Evolutionary conservation across 2,797 vertebrate genomes (phyloP).

Genomic region (Mormyrus hasselquistii): DNA sequence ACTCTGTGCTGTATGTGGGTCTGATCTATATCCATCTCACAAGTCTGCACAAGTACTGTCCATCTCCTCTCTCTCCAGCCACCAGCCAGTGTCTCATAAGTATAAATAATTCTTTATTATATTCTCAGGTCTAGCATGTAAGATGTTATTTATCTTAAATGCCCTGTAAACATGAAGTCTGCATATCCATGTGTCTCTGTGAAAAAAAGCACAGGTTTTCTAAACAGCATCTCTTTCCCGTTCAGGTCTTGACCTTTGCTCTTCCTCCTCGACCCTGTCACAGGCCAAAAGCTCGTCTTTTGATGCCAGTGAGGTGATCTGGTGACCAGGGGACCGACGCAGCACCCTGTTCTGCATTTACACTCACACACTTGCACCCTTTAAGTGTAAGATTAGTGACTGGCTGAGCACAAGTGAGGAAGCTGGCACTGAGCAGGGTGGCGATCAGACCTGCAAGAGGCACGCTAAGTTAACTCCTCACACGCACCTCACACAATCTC

Average conservation of each 20-base stretch:
- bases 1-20: background rate
- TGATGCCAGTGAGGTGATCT: background rate
- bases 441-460: background rate
- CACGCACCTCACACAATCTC: background rate
- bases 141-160: background rate
- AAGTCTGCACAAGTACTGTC: background rate
- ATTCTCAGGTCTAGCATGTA: background rate
- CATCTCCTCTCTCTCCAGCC: background rate
- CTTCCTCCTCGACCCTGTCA: background rate
- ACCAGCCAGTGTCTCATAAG: background rate
- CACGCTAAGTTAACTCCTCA: background rate
- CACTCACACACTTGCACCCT: background rate
- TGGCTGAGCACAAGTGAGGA: background rate
- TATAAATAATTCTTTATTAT: background rate
- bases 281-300: background rate
- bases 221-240: background rate
- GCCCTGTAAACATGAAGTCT: background rate
- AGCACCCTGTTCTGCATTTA: background rate
- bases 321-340: background rate
- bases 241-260: background rate
- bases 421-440: background rate
- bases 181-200: background rate
- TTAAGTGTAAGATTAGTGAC: background rate
- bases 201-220: background rate
- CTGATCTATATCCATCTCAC: background rate